Percentiles rank a stretch among this genome's conserved stretches.
Evolutionary conservation across 2,113 vertebrate genomes (phyloP).

Genomic region (Python bivittatus): DNA sequence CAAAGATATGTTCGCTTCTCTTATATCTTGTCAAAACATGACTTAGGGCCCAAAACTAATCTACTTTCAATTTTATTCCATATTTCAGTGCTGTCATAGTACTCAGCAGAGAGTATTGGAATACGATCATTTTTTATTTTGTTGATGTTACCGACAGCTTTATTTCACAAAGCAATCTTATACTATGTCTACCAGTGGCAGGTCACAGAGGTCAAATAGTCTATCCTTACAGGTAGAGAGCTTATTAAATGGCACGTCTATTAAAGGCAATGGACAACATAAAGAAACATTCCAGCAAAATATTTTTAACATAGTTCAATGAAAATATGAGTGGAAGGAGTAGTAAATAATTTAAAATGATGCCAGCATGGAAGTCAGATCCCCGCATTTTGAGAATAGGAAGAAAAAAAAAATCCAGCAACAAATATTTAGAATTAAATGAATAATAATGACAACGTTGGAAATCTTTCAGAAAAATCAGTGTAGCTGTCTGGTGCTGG

Average conservation of each 20-base stretch:
- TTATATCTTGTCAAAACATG: slow-evolving; percentile 92
- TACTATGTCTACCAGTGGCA: slow-evolving; percentile 86
- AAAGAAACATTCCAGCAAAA: slow-evolving; percentile 77
- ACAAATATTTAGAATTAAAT: slow-evolving; percentile 52
- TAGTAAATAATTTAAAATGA: slow-evolving; percentile 69
- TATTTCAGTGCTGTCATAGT: slow-evolving; percentile 95
- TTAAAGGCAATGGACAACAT: slow-evolving; percentile 77
- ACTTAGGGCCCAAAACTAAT: slow-evolving; percentile 97
- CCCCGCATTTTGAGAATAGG: slow-evolving; percentile 49
- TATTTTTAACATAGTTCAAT: slow-evolving; percentile 73
- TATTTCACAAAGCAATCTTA: slow-evolving; percentile 99
- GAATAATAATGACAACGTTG: background rate
- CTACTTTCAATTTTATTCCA: slow-evolving; percentile 95
- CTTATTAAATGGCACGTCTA: slow-evolving; percentile 79
- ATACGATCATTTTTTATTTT: slow-evolving; percentile 94
- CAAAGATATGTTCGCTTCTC: slow-evolving; percentile 76
- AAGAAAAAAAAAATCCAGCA: slow-evolving; percentile 57
- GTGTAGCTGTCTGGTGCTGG: background rate
- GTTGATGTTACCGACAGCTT: slow-evolving; percentile 96
- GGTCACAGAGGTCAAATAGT: slow-evolving; percentile 89
- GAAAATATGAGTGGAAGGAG: slow-evolving; percentile 67
- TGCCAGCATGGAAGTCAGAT: slow-evolving; percentile 55
- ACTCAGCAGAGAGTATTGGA: slow-evolving; percentile 84
- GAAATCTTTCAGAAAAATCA: slow-evolving; percentile 7
- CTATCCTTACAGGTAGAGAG: slow-evolving; percentile 80